These are phyloP conservation scores for Chaetodon auriga DNA, from an alignment of 2,113 vertebrate species.

Conservation along the genomic window DNA sequence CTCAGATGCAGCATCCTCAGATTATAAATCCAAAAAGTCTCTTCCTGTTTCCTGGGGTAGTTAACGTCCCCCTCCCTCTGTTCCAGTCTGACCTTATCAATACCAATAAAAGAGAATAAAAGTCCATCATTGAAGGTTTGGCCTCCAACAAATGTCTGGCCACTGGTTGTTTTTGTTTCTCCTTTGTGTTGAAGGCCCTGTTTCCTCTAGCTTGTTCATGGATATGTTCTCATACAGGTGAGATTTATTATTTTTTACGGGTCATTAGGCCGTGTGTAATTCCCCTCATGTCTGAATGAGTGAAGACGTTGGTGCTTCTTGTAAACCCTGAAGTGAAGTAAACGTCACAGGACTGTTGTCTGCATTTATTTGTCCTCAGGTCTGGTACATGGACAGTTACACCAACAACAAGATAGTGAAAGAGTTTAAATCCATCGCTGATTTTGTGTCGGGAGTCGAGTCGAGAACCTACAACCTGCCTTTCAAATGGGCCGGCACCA, in stretches of 20 bases:
- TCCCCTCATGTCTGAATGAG: background rate
- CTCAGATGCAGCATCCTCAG: background rate
- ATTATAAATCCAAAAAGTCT: background rate
- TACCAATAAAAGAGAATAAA: conserved; percentile 4
- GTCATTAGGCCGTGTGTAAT: background rate
- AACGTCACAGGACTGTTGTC: conserved; percentile 1
- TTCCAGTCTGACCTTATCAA: background rate
- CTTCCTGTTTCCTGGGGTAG: background rate
- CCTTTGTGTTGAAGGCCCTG: background rate
- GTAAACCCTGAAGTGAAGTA: no score
- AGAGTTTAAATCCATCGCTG: conserved; percentile 93
- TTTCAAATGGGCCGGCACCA: conserved; percentile 98
- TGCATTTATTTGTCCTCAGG: conserved; percentile 78
- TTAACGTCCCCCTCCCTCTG: background rate
- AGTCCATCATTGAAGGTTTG: background rate
- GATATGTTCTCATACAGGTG: background rate
- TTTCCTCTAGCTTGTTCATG: background rate
- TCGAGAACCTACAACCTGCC: conserved; percentile 97
- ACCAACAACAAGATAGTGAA: conserved; percentile 98
- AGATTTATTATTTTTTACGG: no score
- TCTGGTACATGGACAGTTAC: conserved; percentile 99
- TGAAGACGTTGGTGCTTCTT: background rate
- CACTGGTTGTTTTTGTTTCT: background rate
- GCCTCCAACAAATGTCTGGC: background rate
- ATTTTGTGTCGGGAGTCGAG: conserved; percentile 94